A percentile compares a stretch with the other conserved stretches of the same genome.
Evolutionary conservation across 2,113 vertebrate genomes (phyloP).

Genomic region (Cheilinus undulatus): DNA sequence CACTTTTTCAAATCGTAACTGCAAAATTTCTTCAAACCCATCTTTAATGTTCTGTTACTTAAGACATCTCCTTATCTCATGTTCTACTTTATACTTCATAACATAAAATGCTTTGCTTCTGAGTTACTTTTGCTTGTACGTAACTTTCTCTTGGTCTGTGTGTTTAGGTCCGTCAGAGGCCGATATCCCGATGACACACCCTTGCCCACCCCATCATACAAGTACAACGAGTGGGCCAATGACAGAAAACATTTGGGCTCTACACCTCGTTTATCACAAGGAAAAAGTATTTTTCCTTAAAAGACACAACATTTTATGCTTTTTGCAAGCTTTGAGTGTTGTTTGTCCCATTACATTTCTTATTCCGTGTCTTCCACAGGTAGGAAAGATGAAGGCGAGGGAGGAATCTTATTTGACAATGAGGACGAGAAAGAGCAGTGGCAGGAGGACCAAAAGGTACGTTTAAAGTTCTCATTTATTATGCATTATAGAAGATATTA

Average conservation of each 20-base stretch:
- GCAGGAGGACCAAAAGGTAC: slow-evolving; percentile 97
- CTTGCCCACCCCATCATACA: slow-evolving; percentile 94
- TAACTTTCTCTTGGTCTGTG: slow-evolving; percentile 18
- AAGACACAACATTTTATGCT: neutral
- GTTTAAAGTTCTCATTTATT: neutral
- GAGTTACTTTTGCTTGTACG: neutral
- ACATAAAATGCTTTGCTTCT: neutral
- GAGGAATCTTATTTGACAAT: slow-evolving; percentile 91
- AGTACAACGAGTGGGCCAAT: slow-evolving; percentile 98
- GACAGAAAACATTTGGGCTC: slow-evolving; percentile 92
- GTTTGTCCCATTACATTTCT: neutral
- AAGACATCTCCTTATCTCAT: neutral
- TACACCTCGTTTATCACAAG: slow-evolving; percentile 93
- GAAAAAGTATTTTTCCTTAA: slow-evolving; percentile 88
- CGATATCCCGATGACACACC: slow-evolving; percentile 91
- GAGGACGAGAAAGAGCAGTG: slow-evolving; percentile 94
- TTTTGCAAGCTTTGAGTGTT: neutral
- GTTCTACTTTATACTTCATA: neutral
- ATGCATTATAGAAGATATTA: neutral
- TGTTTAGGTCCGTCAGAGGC: slow-evolving; percentile 88
- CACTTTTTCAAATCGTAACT: too few relatives aligned
- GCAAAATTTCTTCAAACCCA: neutral
- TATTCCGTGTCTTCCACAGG: slow-evolving; percentile 73
- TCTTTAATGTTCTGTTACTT: neutral
- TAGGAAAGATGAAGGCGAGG: slow-evolving; percentile 86